Conservation (phyloP, 2,888 invertebrate species). For the Dysmachus trigonus region DNA sequence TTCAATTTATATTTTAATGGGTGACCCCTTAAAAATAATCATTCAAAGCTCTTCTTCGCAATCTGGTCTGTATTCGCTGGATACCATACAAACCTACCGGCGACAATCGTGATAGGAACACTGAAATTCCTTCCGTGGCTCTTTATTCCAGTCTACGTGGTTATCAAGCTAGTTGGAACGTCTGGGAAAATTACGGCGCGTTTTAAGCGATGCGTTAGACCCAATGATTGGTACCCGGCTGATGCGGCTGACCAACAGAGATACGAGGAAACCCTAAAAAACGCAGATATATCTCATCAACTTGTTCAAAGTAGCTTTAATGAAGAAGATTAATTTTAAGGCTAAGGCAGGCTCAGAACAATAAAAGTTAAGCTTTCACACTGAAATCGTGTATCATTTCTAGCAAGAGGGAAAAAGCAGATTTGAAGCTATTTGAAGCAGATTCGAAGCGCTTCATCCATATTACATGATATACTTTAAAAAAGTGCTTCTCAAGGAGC, state of each 20-base stretch:
- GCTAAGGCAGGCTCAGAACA: too few relatives aligned
- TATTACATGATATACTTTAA: too few relatives aligned
- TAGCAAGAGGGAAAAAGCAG: too few relatives aligned
- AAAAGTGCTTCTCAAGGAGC: too few relatives aligned
- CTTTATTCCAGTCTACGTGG: constrained; percentile 58
- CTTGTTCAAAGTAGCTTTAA: constrained; percentile 50
- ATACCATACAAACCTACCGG: not conserved
- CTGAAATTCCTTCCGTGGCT: constrained; percentile 55
- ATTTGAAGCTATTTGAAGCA: too few relatives aligned
- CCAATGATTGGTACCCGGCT: constrained; percentile 62
- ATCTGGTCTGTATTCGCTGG: not conserved
- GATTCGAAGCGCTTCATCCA: too few relatives aligned
- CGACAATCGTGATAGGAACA: not conserved
- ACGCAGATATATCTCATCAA: constrained; percentile 59
- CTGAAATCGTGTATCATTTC: too few relatives aligned
- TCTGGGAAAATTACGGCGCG: constrained; percentile 56
- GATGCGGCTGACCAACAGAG: constrained; percentile 57
- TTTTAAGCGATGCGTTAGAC: constrained; percentile 56
- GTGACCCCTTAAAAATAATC: not conserved
- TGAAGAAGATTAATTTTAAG: not conserved
- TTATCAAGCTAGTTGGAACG: constrained; percentile 54
- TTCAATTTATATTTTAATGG: not conserved
- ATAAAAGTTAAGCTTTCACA: not conserved
- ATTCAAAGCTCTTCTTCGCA: not conserved
- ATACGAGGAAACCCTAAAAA: constrained; percentile 58